phyloP scores from a whole-genome alignment of 2,797 vertebrate genomes.

The Sebastolobus alascanus region DNA sequence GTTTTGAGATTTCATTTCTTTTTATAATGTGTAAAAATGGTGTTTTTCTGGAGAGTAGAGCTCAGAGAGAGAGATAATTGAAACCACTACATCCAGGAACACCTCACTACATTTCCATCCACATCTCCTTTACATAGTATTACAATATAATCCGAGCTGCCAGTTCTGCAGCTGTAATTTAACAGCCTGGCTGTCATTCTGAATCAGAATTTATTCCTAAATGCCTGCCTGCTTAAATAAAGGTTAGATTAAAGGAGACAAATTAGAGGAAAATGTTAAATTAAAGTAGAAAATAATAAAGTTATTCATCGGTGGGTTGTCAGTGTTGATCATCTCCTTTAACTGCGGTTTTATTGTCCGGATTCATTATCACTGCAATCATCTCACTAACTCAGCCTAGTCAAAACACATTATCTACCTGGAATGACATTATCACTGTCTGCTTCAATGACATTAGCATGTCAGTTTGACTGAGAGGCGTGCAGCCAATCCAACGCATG shows the following conservation, averaged over 20 bases:
- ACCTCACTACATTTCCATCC: background rate
- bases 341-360: constrained; percentile 54
- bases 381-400: constrained; percentile 53
- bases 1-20: background rate
- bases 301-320: constrained; percentile 73
- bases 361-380: constrained; percentile 69
- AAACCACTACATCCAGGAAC: constrained; percentile 1
- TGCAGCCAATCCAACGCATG: constrained; percentile 83
- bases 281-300: constrained; percentile 74
- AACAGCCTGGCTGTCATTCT: constrained; percentile 54
- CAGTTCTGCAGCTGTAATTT: constrained; percentile 34
- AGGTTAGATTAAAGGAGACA: constrained; percentile 76
- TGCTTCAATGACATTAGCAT: constrained; percentile 72
- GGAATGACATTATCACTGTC: constrained; percentile 79
- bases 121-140: constrained; percentile 18
- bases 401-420: constrained; percentile 76
- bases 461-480: constrained; percentile 73
- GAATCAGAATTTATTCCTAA: constrained; percentile 61
- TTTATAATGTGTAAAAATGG: background rate
- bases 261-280: constrained; percentile 79
- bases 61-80: background rate
- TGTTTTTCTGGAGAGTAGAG: background rate
- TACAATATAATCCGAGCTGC: constrained; percentile 26
- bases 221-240: constrained; percentile 59
- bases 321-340: constrained; percentile 74